Evolutionary conservation across 2,797 vertebrate species (phyloP).

Genomic region (Rhynchotus rufescens): DNA sequence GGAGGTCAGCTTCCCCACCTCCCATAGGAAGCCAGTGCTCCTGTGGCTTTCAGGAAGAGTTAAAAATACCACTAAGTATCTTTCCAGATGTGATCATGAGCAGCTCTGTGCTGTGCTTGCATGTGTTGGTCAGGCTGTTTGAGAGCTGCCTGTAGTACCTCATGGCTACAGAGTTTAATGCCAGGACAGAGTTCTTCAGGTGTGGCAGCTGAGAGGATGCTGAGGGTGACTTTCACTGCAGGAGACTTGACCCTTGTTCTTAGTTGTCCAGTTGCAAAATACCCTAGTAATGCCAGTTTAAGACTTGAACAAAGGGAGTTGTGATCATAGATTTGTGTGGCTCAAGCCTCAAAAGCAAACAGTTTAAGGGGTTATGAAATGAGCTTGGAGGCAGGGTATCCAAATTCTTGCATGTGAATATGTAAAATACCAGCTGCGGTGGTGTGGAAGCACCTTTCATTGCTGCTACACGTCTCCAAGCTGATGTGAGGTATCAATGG

Average conservation of each 20-base stretch:
- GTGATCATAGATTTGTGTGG: not conserved
- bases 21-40: not conserved
- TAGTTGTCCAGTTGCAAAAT: not conserved
- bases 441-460: not conserved
- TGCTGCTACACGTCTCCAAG: not conserved
- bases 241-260: not conserved
- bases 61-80: conserved; percentile 45
- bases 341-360: not conserved
- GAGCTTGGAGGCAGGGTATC: not conserved
- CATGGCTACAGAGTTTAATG: not conserved
- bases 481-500: not conserved
- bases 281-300: not conserved
- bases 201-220: not conserved
- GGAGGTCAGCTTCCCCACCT: conserved; percentile 22
- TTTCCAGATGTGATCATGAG: conserved; percentile 43
- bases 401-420: not conserved
- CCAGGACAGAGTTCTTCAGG: not conserved
- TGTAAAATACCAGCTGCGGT: not conserved
- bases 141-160: not conserved
- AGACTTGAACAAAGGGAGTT: not conserved
- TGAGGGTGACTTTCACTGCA: not conserved
- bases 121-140: not conserved
- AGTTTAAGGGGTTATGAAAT: not conserved
- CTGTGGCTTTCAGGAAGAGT: conserved; percentile 44
- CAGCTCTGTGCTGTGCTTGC: not conserved